These are phyloP conservation scores for Zophobas atratus DNA, from an alignment of 1,140 invertebrate genomes.

Conservation along the genomic window DNA sequence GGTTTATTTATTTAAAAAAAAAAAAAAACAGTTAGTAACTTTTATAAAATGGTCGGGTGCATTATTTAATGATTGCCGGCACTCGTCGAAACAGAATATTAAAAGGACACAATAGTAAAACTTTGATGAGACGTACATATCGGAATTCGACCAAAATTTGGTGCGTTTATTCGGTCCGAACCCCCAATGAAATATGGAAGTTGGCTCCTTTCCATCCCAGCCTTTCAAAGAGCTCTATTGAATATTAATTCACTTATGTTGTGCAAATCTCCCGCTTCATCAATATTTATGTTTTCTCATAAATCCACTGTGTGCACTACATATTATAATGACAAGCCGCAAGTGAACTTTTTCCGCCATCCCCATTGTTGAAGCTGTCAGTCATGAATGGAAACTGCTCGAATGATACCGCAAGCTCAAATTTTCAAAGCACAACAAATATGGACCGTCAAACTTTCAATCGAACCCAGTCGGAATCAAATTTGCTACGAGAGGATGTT, in stretches of 20 bases:
- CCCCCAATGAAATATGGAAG: neutral
- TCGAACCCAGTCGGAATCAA: constrained; percentile 31
- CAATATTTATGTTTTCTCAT: constrained; percentile 10
- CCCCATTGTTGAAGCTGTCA: constrained; percentile 7
- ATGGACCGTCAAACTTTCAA: constrained; percentile 30
- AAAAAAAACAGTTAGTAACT: too few relatives aligned
- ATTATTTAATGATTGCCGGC: too few relatives aligned
- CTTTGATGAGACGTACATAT: too few relatives aligned
- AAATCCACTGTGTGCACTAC: neutral
- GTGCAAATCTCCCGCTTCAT: constrained; percentile 2
- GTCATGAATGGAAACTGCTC: neutral
- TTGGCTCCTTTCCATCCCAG: neutral
- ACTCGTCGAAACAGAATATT: too few relatives aligned
- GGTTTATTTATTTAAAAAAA: too few relatives aligned
- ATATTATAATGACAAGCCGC: neutral
- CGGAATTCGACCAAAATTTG: too few relatives aligned
- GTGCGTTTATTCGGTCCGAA: too few relatives aligned
- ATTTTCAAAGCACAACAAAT: constrained; percentile 37
- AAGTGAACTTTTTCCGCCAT: neutral
- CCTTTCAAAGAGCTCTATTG: constrained; percentile 1
- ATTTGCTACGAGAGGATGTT: constrained; percentile 32
- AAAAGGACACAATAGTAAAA: too few relatives aligned
- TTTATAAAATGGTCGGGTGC: too few relatives aligned
- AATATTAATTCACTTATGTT: constrained; percentile 9
- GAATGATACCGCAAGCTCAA: constrained; percentile 10